Evolutionary conservation across 2,113 vertebrate species (phyloP).

Genomic region (Cisticola juncidis): DNA sequence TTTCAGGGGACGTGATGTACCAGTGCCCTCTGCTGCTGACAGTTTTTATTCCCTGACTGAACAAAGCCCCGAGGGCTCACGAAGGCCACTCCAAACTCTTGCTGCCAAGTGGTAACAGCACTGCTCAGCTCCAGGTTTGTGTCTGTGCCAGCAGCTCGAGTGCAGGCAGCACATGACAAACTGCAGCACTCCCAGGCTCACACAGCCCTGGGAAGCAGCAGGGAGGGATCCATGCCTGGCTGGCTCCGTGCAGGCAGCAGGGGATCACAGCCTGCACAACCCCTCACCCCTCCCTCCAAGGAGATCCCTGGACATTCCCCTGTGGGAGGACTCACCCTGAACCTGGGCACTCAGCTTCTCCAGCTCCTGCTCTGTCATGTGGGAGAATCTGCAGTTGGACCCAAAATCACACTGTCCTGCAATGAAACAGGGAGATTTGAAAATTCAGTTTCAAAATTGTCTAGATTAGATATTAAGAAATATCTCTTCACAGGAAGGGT

Average conservation of each 20-base stretch:
- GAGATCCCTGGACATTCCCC: not conserved
- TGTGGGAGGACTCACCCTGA: constrained; percentile 74
- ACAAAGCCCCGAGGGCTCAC: not conserved
- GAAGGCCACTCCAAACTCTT: not conserved
- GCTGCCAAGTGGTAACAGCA: not conserved
- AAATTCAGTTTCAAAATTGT: not conserved
- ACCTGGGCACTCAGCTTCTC: constrained; percentile 81
- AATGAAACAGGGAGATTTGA: not conserved
- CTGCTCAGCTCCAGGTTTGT: not conserved
- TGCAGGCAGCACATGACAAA: not conserved
- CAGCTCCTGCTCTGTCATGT: constrained; percentile 88
- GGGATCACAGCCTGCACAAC: no score
- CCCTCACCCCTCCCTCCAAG: not conserved
- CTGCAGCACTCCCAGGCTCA: not conserved
- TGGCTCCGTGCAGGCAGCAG: accelerated
- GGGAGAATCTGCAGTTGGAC: constrained; percentile 91
- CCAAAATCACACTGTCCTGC: constrained; percentile 90
- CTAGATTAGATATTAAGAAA: not conserved
- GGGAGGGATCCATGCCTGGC: not conserved
- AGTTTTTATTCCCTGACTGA: constrained; percentile 48
- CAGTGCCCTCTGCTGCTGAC: constrained; percentile 66
- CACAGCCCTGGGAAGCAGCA: not conserved
- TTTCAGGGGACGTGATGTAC: constrained; percentile 40
- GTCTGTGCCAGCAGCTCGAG: not conserved
- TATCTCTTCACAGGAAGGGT: not conserved